phyloP scores from a whole-genome alignment of 2,888 invertebrate species.

The Orchestes rusci region DNA sequence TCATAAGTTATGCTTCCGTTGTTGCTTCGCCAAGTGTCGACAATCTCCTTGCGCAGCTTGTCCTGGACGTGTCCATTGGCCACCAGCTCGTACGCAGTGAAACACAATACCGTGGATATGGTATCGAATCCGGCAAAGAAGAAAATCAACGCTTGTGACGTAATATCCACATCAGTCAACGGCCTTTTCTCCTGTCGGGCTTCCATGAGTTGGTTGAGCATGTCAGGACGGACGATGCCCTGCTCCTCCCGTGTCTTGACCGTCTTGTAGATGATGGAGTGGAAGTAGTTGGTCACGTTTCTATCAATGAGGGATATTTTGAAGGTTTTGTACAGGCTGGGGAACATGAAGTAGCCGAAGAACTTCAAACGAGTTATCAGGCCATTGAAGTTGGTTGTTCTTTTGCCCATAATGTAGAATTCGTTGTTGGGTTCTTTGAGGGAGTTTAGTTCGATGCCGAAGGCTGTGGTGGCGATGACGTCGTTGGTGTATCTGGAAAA shows the following conservation, averaged over 20 bases:
- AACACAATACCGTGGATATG: slow-evolving; percentile 45
- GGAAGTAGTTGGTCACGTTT: too few relatives aligned
- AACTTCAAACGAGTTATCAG: slow-evolving; percentile 16
- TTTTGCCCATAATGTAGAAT: slow-evolving; percentile 49
- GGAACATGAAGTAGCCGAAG: slow-evolving; percentile 14
- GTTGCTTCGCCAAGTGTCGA: slow-evolving; percentile 36
- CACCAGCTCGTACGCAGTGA: slow-evolving; percentile 52
- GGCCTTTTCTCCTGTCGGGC: slow-evolving; percentile 30
- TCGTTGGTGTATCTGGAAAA: slow-evolving; percentile 45
- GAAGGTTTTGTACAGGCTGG: slow-evolving; percentile 3
- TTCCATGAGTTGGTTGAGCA: slow-evolving; percentile 52
- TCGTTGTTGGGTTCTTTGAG: slow-evolving; percentile 46
- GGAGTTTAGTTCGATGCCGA: slow-evolving; percentile 50
- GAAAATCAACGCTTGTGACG: slow-evolving; percentile 51
- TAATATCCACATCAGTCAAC: slow-evolving; percentile 46
- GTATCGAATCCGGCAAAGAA: slow-evolving; percentile 50
- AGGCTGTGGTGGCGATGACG: slow-evolving; percentile 49
- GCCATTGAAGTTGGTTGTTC: slow-evolving; percentile 34
- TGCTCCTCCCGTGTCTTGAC: slow-evolving; percentile 45
- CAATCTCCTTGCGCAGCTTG: slow-evolving; percentile 50
- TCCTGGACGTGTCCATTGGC: slow-evolving; percentile 52
- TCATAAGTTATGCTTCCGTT: slow-evolving; percentile 42
- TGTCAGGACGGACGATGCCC: slow-evolving; percentile 49
- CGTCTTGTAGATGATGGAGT: slow-evolving; percentile 36
- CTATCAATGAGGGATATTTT: too few relatives aligned